phyloP scores from a whole-genome alignment of 2,888 invertebrate genomes.

The Himalopsyche kuldschensis region DNA sequence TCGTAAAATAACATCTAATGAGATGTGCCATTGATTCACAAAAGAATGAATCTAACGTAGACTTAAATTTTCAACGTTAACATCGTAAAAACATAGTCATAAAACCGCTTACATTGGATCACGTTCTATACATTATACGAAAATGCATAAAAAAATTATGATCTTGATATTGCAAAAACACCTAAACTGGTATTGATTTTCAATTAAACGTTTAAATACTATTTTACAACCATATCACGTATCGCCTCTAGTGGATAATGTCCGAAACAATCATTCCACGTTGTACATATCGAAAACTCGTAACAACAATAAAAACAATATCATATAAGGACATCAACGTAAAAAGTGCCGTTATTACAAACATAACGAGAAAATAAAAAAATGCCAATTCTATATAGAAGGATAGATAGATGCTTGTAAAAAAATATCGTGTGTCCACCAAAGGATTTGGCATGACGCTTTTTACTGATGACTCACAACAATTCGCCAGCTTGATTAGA shows the following conservation, averaged over 20 bases:
- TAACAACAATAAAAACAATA: not conserved
- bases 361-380: constrained; percentile 1
- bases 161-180: too few relatives aligned
- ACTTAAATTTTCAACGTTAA: too few relatives aligned
- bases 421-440: not conserved
- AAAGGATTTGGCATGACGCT: not conserved
- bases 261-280: not conserved
- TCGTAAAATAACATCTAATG: too few relatives aligned
- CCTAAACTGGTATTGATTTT: not conserved
- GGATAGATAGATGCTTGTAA: not conserved
- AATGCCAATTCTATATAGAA: not conserved
- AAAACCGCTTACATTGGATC: too few relatives aligned
- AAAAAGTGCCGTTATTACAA: not conserved
- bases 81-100: too few relatives aligned
- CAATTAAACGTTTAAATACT: not conserved
- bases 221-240: not conserved
- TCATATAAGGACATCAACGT: not conserved
- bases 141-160: too few relatives aligned
- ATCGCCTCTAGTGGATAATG: not conserved
- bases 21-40: too few relatives aligned
- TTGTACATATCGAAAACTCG: not conserved
- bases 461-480: not conserved
- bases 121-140: too few relatives aligned
- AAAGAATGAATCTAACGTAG: too few relatives aligned
- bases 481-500: not conserved